A percentile compares a stretch with the other conserved stretches of the same genome.
phyloP scores from a whole-genome alignment of 1,140 invertebrate genomes.

The Microplitis mediator region DNA sequence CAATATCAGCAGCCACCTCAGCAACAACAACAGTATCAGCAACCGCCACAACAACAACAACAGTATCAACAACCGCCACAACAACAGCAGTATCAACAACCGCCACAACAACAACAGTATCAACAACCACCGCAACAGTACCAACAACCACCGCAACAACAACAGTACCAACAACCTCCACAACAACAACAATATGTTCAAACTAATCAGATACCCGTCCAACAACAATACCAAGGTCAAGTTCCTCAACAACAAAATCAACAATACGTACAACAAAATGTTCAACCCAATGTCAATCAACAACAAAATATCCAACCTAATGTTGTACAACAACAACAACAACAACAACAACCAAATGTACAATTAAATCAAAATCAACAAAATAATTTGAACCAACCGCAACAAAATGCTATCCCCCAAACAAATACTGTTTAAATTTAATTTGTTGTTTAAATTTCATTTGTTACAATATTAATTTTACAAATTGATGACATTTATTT shows the following conservation, averaged over 20 bases:
- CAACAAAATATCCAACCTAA: constrained; percentile 17
- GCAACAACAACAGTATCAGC: constrained; percentile 33
- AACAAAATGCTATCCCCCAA: constrained; percentile 37
- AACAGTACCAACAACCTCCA: constrained; percentile 31
- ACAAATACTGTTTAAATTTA: neutral
- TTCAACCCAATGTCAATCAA: neutral
- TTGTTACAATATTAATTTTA: neutral
- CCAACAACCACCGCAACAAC: constrained; percentile 24
- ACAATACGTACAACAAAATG: constrained; percentile 5
- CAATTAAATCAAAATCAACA: constrained; percentile 12
- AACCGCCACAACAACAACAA: constrained; percentile 38
- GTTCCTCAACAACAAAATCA: constrained; percentile 29
- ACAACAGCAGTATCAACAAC: constrained; percentile 16
- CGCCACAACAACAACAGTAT: constrained; percentile 30
- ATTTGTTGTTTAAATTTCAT: too few relatives aligned
- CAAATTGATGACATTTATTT: neutral
- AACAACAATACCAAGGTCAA: constrained; percentile 46
- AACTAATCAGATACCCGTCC: constrained; percentile 1
- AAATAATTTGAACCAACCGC: constrained; percentile 23
- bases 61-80: constrained; percentile 37
- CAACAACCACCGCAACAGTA: constrained; percentile 30
- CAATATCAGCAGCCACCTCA: constrained; percentile 32
- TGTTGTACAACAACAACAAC: constrained; percentile 25
- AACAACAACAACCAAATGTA: neutral
- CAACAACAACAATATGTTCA: constrained; percentile 16